Conservation (phyloP, 1,140 invertebrate genomes). For the Aphelinus certus region DNA sequence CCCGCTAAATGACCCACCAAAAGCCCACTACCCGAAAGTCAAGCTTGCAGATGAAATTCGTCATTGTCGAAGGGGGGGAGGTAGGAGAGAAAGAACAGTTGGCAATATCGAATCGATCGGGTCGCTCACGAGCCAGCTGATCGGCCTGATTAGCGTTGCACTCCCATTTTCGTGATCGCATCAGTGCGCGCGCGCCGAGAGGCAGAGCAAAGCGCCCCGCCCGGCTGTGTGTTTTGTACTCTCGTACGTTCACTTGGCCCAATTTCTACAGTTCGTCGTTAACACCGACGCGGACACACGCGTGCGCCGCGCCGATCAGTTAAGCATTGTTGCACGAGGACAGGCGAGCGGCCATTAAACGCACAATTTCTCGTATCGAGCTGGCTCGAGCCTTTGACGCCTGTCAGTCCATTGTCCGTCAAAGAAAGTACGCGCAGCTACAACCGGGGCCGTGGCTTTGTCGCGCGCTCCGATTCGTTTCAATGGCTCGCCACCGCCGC, state of each 20-base stretch:
- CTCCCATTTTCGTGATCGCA: too few species aligned
- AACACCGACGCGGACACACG: neutral
- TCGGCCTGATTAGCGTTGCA: too few species aligned
- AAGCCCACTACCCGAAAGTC: too few species aligned
- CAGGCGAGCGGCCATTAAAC: constrained; percentile 9
- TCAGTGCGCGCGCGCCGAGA: too few species aligned
- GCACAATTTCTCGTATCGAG: constrained; percentile 24
- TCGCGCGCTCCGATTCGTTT: neutral
- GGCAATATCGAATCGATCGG: too few species aligned
- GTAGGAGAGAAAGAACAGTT: neutral
- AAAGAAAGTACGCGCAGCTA: constrained; percentile 10
- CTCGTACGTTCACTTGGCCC: neutral
- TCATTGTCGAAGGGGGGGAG: too few species aligned
- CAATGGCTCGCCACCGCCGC: neutral
- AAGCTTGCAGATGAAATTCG: too few species aligned
- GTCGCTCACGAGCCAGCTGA: too few species aligned
- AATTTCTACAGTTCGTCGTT: neutral
- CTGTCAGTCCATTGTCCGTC: neutral
- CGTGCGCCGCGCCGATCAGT: constrained; percentile 1
- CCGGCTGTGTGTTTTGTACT: too few species aligned
- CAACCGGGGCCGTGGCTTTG: neutral
- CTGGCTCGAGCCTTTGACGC: constrained; percentile 16
- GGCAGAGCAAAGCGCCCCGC: too few species aligned
- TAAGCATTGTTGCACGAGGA: neutral
- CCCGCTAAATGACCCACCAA: too few species aligned